Percentiles rank a stretch among this genome's conserved stretches.
phyloP scores from a whole-genome alignment of 2,888 invertebrate species.

The Amphimallon solstitiale region DNA sequence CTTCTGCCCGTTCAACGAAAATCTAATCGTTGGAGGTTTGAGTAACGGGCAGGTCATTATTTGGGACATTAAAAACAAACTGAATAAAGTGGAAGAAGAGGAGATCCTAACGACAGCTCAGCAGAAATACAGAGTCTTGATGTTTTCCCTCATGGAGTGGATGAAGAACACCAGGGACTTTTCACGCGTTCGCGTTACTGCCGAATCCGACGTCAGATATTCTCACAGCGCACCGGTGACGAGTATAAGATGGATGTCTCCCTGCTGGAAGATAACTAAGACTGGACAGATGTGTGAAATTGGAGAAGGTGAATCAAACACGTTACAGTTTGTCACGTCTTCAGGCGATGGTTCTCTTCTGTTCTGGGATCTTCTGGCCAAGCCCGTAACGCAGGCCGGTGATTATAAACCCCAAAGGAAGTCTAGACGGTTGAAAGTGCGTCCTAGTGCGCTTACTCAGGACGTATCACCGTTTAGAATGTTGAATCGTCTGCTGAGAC shows the following conservation, averaged over 20 bases:
- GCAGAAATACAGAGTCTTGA: slow-evolving; percentile 69
- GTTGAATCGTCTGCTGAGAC: slow-evolving; percentile 71
- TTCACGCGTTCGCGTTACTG: slow-evolving; percentile 69
- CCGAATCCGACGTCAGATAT: slow-evolving; percentile 69
- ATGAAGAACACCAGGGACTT: slow-evolving; percentile 72
- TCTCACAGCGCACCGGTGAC: slow-evolving; percentile 75
- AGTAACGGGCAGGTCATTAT: slow-evolving; percentile 76
- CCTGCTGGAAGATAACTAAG: slow-evolving; percentile 68
- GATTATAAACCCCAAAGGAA: slow-evolving; percentile 28
- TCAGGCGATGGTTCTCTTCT: slow-evolving; percentile 75
- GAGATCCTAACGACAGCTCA: slow-evolving; percentile 72
- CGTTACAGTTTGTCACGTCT: slow-evolving; percentile 73
- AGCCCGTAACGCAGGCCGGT: slow-evolving; percentile 45
- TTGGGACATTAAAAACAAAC: slow-evolving; percentile 75
- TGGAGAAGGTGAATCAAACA: slow-evolving; percentile 58
- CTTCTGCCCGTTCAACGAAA: slow-evolving; percentile 76
- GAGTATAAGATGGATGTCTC: slow-evolving; percentile 75
- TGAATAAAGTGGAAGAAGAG: slow-evolving; percentile 71
- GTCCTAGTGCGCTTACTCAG: slow-evolving; percentile 69
- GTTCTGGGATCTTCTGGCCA: slow-evolving; percentile 76
- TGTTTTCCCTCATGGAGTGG: slow-evolving; percentile 75
- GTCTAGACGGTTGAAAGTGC: slow-evolving; percentile 62
- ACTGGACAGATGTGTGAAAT: slow-evolving; percentile 68
- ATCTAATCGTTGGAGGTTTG: slow-evolving; percentile 77
- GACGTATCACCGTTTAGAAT: slow-evolving; percentile 71